These are phyloP conservation scores for Masticophis lateralis DNA, from an alignment of 2,797 vertebrate species.

Conservation along the genomic window DNA sequence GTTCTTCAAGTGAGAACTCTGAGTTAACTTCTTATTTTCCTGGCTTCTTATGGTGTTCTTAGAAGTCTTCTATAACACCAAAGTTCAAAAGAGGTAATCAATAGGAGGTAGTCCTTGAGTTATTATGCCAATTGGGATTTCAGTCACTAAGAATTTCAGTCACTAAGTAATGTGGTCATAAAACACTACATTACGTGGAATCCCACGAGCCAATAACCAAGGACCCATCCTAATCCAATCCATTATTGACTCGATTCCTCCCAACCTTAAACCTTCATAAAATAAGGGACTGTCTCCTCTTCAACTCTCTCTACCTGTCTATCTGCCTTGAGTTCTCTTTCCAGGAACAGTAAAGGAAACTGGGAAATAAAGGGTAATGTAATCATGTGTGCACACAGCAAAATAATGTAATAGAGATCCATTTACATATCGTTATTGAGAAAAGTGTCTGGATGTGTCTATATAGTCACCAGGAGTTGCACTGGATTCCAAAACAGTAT, in stretches of 20 bases:
- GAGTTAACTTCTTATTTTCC: neutral
- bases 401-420: neutral
- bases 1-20: neutral
- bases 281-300: neutral
- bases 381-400: neutral
- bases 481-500: neutral
- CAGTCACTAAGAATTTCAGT: neutral
- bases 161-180: neutral
- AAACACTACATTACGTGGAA: neutral
- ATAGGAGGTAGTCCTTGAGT: neutral
- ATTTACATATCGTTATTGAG: neutral
- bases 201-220: neutral
- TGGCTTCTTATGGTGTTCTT: neutral
- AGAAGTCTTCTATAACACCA: neutral
- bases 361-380: neutral
- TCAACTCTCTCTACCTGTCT: neutral
- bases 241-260: neutral
- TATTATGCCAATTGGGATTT: neutral
- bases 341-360: neutral
- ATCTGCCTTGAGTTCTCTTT: neutral
- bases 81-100: neutral
- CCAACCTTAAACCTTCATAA: neutral
- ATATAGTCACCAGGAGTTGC: neutral
- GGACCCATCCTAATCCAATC: neutral
- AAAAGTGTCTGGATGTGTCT: neutral